Conservation (phyloP, 1,140 invertebrate species). For the Drosophila malerkotliana region DNA sequence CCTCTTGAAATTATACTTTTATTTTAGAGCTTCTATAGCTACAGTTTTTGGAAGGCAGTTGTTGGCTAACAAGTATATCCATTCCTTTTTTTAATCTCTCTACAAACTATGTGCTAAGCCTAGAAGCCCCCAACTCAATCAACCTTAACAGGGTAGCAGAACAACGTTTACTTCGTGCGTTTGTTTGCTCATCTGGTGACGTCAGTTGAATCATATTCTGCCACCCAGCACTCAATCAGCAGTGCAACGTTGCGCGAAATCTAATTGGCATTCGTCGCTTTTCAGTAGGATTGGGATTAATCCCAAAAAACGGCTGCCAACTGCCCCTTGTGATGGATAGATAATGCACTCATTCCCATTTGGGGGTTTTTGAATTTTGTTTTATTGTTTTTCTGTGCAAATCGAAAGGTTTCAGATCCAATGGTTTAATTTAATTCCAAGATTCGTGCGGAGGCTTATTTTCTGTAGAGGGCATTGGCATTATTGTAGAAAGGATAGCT, state of each 20-base stretch:
- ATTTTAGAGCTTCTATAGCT: too few species aligned
- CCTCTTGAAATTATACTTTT: neutral
- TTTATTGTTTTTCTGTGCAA: conserved; percentile 13
- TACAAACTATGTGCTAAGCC: neutral
- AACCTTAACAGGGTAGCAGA: conserved; percentile 13
- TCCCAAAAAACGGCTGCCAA: neutral
- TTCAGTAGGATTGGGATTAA: conserved; percentile 9
- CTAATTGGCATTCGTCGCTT: conserved; percentile 60
- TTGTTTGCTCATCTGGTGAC: conserved; percentile 52
- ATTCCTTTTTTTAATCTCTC: too few species aligned
- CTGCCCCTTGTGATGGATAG: neutral
- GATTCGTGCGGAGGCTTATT: conserved; percentile 9
- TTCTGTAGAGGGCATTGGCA: conserved; percentile 33
- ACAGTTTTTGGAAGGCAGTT: too few species aligned
- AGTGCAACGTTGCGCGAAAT: conserved; percentile 63
- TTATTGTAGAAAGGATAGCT: conserved; percentile 26
- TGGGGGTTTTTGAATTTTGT: conserved; percentile 33
- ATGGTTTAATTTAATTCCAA: neutral
- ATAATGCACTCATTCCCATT: neutral
- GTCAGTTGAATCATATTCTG: conserved; percentile 29
- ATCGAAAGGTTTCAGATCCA: neutral
- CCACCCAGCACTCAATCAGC: conserved; percentile 44
- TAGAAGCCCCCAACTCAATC: neutral
- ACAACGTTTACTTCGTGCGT: conserved; percentile 27
- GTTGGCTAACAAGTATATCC: too few species aligned